Base-by-base conservation (phyloP, 2,113 vertebrate species). In the Podocnemis expansa region DNA sequence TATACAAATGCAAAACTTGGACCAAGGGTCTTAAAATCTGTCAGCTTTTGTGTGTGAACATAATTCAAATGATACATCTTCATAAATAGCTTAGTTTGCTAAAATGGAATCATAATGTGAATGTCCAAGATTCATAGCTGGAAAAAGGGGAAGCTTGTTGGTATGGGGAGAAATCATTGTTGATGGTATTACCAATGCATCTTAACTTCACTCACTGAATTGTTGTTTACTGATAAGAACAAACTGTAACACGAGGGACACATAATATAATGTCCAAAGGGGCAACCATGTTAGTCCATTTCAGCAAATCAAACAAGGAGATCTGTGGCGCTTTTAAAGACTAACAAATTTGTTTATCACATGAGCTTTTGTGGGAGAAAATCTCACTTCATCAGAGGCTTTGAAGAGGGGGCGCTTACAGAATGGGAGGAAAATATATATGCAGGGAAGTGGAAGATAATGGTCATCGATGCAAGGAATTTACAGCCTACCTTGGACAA, bases 81-180 rank as follows among this genome's bases (percentile, higher is more conserved):
- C 52, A 24, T 3, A 92, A 86, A 16, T 2, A 86, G 49, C 10
- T 12, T 54, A 52, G 51, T 24, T 84, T 78, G 58, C 78, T 84
- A 93, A 93, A 96, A 41, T 27, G 51, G 87, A 78, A 88, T 31
- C 52, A 52, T 13, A 76, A 86, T 89, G 54, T 29, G 87, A 85
- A 87, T 89, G 54, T 19, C 0, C 0, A 91, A 49, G 51, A 0
- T 63, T 4, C 43, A 19, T 52, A 47, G 24, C 21, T 54, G 55
- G 60, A 80, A 87, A 94, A 29, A 51, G 47, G 16, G 24, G n/a
- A 89, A 24, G 52, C 45, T 47, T 83, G 80, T 82, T 63, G 54
- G 9, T 16, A 31, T 73, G 56, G 12, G 43, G 87, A 83, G 56
- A 95, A 93, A 76, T 78, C 79, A 4, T 4, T 52, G 19, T 73